phyloP scores from a whole-genome alignment of 2,797 vertebrate genomes.

The Acanthurus leucopareius region DNA sequence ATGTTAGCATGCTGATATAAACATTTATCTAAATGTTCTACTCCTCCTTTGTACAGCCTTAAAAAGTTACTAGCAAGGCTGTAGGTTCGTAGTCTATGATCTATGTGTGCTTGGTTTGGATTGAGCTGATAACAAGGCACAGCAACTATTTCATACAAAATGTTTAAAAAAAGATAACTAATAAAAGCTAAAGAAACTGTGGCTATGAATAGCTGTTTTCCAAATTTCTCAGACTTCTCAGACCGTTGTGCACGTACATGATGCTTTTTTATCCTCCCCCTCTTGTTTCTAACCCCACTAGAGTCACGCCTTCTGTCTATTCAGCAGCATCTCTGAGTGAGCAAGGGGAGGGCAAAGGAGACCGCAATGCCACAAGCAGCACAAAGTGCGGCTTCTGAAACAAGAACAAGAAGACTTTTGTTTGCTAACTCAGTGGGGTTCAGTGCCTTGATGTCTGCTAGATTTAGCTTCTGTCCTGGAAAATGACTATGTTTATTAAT shows the following conservation, averaged over 20 bases:
- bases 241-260: conserved; percentile 1
- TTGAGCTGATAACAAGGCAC: conserved; percentile 19
- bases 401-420: conserved; percentile 76
- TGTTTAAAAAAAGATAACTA: not conserved
- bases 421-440: conserved; percentile 67
- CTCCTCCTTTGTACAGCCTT: not conserved
- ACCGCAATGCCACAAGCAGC: conserved; percentile 64
- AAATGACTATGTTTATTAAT: conserved; percentile 62
- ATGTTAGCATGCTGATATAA: not conserved
- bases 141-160: not conserved
- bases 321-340: conserved; percentile 59
- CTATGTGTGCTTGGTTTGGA: conserved; percentile 6
- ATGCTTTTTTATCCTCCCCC: conserved; percentile 18
- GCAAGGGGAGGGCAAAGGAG: conserved; percentile 61
- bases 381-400: conserved; percentile 73
- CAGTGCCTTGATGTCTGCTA: conserved; percentile 65
- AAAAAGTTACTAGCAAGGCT: not conserved
- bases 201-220: not conserved
- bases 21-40: not conserved
- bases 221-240: not conserved
- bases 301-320: conserved; percentile 62
- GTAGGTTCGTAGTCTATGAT: not conserved
- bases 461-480: conserved; percentile 55
- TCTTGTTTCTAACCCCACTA: conserved; percentile 33
- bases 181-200: not conserved